Evolutionary conservation across 2,113 vertebrate genomes (phyloP), one percentile per base, ranked within the genome.

Genomic region (Scophthalmus maximus): DNA sequence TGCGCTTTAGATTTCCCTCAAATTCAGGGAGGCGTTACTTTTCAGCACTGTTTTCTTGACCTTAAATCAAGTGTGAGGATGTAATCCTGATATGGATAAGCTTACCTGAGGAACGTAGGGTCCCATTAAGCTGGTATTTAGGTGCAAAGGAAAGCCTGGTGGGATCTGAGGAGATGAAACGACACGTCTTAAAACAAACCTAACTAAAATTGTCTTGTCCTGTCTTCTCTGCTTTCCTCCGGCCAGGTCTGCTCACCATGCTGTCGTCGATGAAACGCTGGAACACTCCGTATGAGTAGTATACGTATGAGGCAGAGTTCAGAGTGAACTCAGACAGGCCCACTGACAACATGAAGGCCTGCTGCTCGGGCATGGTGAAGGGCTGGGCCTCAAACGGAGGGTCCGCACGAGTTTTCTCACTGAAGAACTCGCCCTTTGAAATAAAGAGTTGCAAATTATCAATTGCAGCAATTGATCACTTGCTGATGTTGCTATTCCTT

Each of bases 41-140:
- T n/a, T n/a, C 42, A 44, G 42, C 3, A 4, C 11, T 36, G 11
- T 4, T 36, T 36, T 36, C 34, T 4, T 36, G 34, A 36, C 10
- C 34, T 36, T 36, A 2, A 36, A n/a, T n/a, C n/a, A n/a, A 36
- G 34, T 36, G 9, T 36, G 34, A 11, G 34, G 11, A 14, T 36
- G 34, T 34, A 34, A 38, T 38, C 34, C 15, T 5, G 5, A 29
- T 18, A 18, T 53, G 1, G 3, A 49, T 5, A n/a, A 25, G 34
- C 32, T 34, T 64, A 94, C 94, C 90, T 94, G 85, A 46, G 93
- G 93, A 68, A 94, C 70, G 40, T 77, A 85, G 1, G 1, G 10
- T 4, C 87, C 88, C 76, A 94, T 57, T 22, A 62, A 86, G 68
- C 62, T 92, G 64, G 94, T 94, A 61, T 93, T 94, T n/a, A 94